Evolutionary conservation across 2,113 vertebrate genomes (phyloP), one percentile per base, ranked within the genome.

Genomic region (Rhabdomys dilectus): DNA sequence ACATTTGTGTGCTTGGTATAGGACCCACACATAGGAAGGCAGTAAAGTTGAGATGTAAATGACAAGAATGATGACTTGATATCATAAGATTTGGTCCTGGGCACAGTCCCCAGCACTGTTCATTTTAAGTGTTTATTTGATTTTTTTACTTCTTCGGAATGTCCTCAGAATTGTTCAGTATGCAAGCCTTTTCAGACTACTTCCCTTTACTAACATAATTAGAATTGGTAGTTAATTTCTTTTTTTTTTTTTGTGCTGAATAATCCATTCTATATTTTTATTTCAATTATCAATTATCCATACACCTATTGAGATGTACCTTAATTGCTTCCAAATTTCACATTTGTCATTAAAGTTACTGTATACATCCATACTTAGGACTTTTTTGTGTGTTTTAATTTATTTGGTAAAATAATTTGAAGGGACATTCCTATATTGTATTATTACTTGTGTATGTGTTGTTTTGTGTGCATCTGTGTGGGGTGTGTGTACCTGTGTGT

Each of bases 11-110:
- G 81, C 81, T 64, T 85, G 29, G 42, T 93, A 77, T 80, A 76
- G 51, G 26, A 84, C 73, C 5, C 31, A 76, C 31, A 26, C 36
- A 26, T 72, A n/a, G 26, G 60, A 80, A 45, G 31, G 15, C 91
- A 62, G 51, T 75, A 88, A 64, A 70, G n/a, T 22, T 68, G 3
- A 78, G 60, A 91, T 45, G 66, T 95, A 92, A 95, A 64, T 84
- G 34, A 21, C 36, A 82, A 42, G 45, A 39, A 29, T 39, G 3
- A 78, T 51, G 64, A 68, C 89, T 56, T 77, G 73, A 91, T 22
- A n/a, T 72, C 66, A 53, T 60, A 85, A 31, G 22, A 94, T 53
- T 85, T 88, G n/a, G 60, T 24, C 22, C 34, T 39, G 12, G 36
- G 86, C n/a, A n/a, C n/a, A n/a, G n/a, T n/a, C n/a, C n/a, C 86